Base-by-base conservation (phyloP, 2,888 invertebrate species). In the Machimus atricapillus region DNA sequence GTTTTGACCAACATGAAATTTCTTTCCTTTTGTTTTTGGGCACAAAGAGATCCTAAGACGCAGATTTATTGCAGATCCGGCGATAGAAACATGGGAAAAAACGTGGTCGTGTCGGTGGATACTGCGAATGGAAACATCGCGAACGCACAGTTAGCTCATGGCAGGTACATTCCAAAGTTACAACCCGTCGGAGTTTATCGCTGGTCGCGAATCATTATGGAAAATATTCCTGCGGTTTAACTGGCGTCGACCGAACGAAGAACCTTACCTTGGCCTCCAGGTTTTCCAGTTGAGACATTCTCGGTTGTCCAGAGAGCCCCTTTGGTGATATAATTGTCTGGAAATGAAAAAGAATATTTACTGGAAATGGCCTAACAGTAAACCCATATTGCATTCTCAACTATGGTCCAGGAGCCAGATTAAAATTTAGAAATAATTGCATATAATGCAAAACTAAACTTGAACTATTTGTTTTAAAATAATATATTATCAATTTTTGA, bases 271-370 rank as follows among this genome's bases (percentile, higher is more conserved):
- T 95, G 79, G 95, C 95, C 91, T 95, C 95, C 88, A 95, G 92
- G 74, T 94, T 95, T 91, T 95, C 95, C 88, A 95, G 91, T 90
- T 95, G 95, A 23, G 95, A 94, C 95, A 95, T 93, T 90, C 93
- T 93, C 31, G 93, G 93, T 90, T 92, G 92, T 87, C 88, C 87
- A 66, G 87, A 73, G 16, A 79, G 56, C 58, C 86, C 77, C 91
- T 88, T 92, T 89, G 78, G 91, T 81, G 87, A 87, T 46, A 88
- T 87, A 27, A 88, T 78, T 77, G 90, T 91, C 93, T 93, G 91
- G 78, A 92, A 92, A 78, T 87, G 89, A 90, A 88, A 46, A 43
- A 83, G 34, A 66, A 83, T 52, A 56, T 27, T 79, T 79, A 40
- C 52, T 79, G 79, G n/a, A 46, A 46, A 46, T 56, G 52, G 31